Evolutionary conservation across 2,113 vertebrate species (phyloP).

Genomic region (Bungarus multicinctus): DNA sequence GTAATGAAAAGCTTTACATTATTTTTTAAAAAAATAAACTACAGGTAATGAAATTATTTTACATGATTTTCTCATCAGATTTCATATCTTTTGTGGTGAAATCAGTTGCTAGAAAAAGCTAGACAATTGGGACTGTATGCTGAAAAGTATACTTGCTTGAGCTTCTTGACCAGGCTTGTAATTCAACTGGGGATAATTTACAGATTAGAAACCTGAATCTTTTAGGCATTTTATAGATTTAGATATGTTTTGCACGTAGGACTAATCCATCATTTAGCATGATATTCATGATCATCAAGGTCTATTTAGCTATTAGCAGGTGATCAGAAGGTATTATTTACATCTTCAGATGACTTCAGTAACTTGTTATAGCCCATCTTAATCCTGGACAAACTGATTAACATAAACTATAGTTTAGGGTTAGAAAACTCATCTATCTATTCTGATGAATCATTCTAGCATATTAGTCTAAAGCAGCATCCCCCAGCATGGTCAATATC

Average conservation of each 20-base stretch:
- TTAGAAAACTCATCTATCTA: background rate
- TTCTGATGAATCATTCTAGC: background rate
- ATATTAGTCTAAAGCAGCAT: background rate
- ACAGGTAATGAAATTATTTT: background rate
- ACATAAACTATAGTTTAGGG: background rate
- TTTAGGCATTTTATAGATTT: background rate
- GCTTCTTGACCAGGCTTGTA: background rate
- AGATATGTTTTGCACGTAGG: background rate
- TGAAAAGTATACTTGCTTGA: background rate
- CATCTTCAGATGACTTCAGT: background rate
- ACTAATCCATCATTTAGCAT: background rate
- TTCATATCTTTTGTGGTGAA: background rate
- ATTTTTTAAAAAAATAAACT: background rate
- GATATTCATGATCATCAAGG: background rate
- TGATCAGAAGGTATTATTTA: background rate
- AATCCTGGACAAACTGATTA: background rate
- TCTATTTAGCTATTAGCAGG: background rate
- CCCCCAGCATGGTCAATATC: background rate
- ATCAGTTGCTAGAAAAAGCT: background rate
- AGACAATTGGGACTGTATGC: background rate
- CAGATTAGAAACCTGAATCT: background rate
- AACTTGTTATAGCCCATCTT: background rate
- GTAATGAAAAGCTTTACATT: background rate
- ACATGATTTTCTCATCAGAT: background rate
- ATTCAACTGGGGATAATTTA: background rate